Conservation (phyloP, 2,888 invertebrate genomes). For the Pimpla rufipes region DNA sequence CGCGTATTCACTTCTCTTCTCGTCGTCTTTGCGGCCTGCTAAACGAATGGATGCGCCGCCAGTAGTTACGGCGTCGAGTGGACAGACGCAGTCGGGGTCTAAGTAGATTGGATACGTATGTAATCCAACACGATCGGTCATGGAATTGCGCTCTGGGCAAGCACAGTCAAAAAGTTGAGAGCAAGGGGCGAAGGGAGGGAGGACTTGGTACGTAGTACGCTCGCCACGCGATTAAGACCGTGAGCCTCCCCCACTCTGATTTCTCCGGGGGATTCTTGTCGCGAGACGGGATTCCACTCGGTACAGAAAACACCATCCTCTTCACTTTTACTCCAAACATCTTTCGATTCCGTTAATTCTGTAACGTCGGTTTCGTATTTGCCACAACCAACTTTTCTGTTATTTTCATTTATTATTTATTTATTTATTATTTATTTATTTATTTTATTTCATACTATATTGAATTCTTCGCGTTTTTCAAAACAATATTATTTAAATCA, state of each 20-base stretch:
- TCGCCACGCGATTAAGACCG: constrained; percentile 30
- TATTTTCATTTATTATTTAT: no score
- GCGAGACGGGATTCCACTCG: constrained; percentile 16
- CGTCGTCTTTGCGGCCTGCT: constrained; percentile 19
- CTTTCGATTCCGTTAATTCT: neutral
- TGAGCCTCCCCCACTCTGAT: constrained; percentile 21
- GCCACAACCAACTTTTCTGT: no score
- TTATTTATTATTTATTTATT: no score
- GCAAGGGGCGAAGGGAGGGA: neutral
- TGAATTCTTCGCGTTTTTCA: no score
- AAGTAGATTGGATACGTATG: constrained; percentile 38
- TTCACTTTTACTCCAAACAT: neutral
- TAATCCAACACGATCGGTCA: constrained; percentile 37
- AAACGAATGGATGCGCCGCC: constrained; percentile 6
- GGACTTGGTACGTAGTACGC: neutral
- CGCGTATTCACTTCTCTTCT: constrained; percentile 15
- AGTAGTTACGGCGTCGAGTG: constrained; percentile 14
- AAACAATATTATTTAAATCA: no score
- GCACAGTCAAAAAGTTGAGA: constrained; percentile 24
- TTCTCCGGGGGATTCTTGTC: constrained; percentile 48
- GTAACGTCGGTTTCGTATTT: no score
- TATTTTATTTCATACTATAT: no score
- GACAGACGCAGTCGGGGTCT: constrained; percentile 29
- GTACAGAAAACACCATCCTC: neutral
- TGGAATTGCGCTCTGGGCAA: constrained; percentile 24